Percentiles rank a stretch among this genome's conserved stretches.
Conservation (phyloP, 2,888 invertebrate genomes). For the Noctua janthe region DNA sequence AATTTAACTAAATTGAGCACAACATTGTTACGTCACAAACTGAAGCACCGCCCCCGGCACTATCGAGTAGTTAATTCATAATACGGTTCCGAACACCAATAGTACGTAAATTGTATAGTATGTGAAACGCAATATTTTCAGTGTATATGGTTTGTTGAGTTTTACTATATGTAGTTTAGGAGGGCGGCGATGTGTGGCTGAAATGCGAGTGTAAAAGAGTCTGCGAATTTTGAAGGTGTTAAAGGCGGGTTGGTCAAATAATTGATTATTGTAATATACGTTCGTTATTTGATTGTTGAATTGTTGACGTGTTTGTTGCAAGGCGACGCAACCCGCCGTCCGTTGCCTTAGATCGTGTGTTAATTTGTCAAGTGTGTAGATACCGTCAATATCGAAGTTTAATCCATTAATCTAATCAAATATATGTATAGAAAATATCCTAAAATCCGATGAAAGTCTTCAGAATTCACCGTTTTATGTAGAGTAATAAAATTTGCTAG, state of each 20-base stretch:
- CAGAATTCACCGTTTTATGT: conserved; percentile 27
- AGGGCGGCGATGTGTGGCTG: conserved; percentile 57
- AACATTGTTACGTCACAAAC: conserved; percentile 68
- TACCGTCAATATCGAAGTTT: conserved; percentile 23
- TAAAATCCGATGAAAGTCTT: conserved; percentile 21
- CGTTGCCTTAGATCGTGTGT: conserved; percentile 33
- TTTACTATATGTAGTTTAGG: conserved; percentile 73
- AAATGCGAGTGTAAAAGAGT: conserved; percentile 21
- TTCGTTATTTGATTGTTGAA: conserved; percentile 67
- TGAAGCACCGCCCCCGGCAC: conserved; percentile 70
- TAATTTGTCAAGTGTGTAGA: conserved; percentile 35
- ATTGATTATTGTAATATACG: conserved; percentile 30
- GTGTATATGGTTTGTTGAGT: conserved; percentile 85
- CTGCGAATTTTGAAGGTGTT: neutral
- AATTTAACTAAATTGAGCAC: conserved; percentile 55
- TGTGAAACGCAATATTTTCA: conserved; percentile 85
- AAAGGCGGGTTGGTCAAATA: conserved; percentile 21
- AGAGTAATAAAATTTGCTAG: conserved; percentile 24
- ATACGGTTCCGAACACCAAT: conserved; percentile 87
- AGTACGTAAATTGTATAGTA: conserved; percentile 86
- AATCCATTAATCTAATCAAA: conserved; percentile 33
- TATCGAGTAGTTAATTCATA: conserved; percentile 77
- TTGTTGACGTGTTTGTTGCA: conserved; percentile 42
- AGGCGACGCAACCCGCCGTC: conserved; percentile 23
- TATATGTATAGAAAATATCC: conserved; percentile 18